These are phyloP conservation scores for Solea senegalensis DNA, from an alignment of 2,113 vertebrate species.

Conservation along the genomic window DNA sequence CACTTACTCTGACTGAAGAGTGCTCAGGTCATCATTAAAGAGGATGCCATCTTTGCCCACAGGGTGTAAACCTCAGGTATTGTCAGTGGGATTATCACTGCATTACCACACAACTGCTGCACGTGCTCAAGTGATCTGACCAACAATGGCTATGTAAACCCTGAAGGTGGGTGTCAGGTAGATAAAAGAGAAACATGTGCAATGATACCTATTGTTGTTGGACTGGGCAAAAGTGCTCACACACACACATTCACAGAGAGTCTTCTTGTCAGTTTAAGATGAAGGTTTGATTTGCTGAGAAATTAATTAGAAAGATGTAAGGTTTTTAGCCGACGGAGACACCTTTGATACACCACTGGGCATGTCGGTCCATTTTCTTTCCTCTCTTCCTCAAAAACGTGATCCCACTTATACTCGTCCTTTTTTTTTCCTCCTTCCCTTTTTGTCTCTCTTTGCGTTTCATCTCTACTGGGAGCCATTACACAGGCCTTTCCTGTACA, in stretches of 20 bases:
- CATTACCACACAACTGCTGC: constrained; percentile 34
- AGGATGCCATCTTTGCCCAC: neutral
- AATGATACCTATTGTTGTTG: constrained; percentile 31
- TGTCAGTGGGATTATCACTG: constrained; percentile 23
- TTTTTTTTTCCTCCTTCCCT: neutral
- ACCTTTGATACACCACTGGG: neutral
- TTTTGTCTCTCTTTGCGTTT: neutral
- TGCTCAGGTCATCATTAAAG: constrained; percentile 15
- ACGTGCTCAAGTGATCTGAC: constrained; percentile 41
- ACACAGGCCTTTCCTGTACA: neutral
- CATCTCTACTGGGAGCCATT: neutral
- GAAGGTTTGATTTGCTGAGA: neutral
- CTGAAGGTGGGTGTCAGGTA: constrained; percentile 46
- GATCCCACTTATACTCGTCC: neutral
- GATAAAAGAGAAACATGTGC: constrained; percentile 38
- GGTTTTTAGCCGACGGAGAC: neutral
- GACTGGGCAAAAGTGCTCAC: neutral
- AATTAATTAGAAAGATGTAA: constrained; percentile 1
- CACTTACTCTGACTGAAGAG: too few relatives aligned
- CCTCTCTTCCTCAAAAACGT: neutral
- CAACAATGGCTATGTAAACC: constrained; percentile 47
- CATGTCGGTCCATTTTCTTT: neutral
- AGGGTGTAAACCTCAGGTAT: constrained; percentile 26
- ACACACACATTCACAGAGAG: neutral
- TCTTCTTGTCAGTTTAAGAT: neutral